A percentile compares a stretch with the other conserved stretches of the same genome.
These are phyloP conservation scores for Guaruba guarouba DNA, from an alignment of 2,113 vertebrate species.

Conservation along the genomic window DNA sequence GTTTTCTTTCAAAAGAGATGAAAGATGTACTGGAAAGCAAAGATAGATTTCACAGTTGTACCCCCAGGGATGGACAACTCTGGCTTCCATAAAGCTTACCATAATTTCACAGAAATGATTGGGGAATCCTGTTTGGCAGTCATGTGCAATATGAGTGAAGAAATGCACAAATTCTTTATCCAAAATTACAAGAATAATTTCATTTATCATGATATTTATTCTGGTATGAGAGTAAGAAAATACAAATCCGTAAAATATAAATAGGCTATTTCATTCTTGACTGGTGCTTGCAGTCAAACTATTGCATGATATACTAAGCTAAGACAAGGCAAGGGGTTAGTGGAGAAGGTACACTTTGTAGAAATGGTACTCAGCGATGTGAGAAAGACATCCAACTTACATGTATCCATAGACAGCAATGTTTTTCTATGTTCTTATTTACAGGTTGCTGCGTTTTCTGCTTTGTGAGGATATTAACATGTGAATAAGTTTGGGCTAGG, in stretches of 20 bases:
- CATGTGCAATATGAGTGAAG: not conserved
- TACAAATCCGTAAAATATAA: not conserved
- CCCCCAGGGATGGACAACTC: not conserved
- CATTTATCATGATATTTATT: not conserved
- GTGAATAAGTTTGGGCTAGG: not conserved
- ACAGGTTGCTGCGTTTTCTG: not conserved
- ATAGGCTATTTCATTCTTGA: not conserved
- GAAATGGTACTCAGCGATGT: not conserved
- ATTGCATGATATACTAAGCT: not conserved
- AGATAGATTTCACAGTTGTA: not conserved
- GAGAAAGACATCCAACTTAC: not conserved
- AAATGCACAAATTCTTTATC: not conserved
- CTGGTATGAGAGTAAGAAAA: not conserved
- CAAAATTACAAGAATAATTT: not conserved
- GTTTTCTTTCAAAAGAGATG: not conserved
- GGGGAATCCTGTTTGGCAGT: conserved; percentile 18
- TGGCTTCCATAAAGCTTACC: not conserved
- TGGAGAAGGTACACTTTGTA: not conserved
- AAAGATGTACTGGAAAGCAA: not conserved
- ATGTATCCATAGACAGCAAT: not conserved
- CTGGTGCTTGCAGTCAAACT: not conserved
- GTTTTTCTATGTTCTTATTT: not conserved
- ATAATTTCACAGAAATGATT: conserved; percentile 14
- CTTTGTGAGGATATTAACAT: not conserved
- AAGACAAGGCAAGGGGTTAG: not conserved